These are phyloP conservation scores for Cardinalis cardinalis DNA, from an alignment of 2,113 vertebrate species.

Conservation along the genomic window DNA sequence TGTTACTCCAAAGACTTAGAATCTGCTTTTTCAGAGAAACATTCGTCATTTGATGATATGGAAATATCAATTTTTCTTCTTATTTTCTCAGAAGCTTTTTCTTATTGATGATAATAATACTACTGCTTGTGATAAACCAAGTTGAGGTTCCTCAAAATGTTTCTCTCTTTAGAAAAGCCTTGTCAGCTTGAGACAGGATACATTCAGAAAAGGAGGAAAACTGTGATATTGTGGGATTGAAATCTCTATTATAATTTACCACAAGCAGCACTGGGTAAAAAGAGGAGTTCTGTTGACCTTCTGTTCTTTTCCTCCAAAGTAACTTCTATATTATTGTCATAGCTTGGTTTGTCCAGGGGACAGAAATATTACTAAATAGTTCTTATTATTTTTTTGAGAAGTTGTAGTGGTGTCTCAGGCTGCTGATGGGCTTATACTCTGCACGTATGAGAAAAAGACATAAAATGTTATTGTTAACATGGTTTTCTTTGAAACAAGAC, in stretches of 20 bases:
- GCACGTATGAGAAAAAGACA: neutral
- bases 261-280: neutral
- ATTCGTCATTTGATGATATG: neutral
- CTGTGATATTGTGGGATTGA: neutral
- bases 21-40: neutral
- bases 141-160: neutral
- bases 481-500: slow-evolving; percentile 4
- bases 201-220: neutral
- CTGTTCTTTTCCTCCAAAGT: neutral
- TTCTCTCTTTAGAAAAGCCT: neutral
- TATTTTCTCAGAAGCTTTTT: neutral
- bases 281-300: neutral
- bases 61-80: neutral
- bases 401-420: neutral
- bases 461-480: neutral
- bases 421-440: neutral
- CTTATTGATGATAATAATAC: neutral
- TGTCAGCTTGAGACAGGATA: neutral
- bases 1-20: neutral
- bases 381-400: neutral
- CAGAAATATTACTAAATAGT: neutral
- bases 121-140: neutral
- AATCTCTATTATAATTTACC: neutral
- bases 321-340: neutral
- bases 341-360: neutral